Evolutionary conservation across 2,888 invertebrate species (phyloP).

Genomic region (Julus scandinavius): DNA sequence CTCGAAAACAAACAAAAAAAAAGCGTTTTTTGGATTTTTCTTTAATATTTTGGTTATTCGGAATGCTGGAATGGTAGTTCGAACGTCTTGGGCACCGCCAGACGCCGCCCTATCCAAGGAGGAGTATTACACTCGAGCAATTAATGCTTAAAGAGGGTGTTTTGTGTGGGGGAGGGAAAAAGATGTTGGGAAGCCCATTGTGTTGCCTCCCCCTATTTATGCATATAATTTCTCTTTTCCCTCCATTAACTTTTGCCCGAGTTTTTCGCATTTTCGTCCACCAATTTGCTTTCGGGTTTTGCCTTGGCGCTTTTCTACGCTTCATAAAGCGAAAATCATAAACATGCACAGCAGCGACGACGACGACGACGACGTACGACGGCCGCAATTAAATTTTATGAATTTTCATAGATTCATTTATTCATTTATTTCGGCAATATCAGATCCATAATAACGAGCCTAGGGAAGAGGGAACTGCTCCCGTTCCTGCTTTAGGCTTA

Average conservation of each 20-base stretch:
- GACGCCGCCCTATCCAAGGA: too few species aligned
- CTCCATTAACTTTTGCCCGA: conserved; percentile 35
- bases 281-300: neutral
- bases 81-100: too few species aligned
- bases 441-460: conserved; percentile 23
- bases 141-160: neutral
- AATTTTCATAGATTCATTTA: conserved; percentile 56
- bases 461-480: neutral
- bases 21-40: too few species aligned
- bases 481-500: too few species aligned
- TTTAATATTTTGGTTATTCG: too few species aligned
- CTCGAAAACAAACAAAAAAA: too few species aligned
- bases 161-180: neutral
- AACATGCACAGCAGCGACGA: neutral
- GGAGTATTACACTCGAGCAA: neutral
- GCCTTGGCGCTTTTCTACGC: conserved; percentile 12
- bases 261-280: conserved; percentile 16
- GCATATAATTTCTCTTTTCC: conserved; percentile 46
- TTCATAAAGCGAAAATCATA: conserved; percentile 54
- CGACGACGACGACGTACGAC: neutral
- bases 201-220: neutral
- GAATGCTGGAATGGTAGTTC: too few species aligned
- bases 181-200: neutral
- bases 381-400: conserved; percentile 57
- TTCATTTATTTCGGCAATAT: conserved; percentile 42